Evolutionary conservation across 2,888 invertebrate genomes (phyloP), one percentile per base, ranked within the genome.

Genomic region (Craniophora ligustri): DNA sequence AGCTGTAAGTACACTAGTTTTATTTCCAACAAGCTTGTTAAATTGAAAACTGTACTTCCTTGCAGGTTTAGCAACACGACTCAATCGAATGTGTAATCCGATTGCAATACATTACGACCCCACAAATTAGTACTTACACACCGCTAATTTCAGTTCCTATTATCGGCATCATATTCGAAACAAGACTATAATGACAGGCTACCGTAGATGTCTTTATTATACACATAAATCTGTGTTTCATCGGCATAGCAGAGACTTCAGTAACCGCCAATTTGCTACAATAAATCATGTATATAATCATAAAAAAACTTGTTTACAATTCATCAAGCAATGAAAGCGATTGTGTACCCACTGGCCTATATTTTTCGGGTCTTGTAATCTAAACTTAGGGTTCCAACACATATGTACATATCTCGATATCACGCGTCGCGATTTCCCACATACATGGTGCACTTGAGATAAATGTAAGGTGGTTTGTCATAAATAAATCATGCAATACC

Each of bases 301-400:
- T 70, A 78, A 79, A 78, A 79, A 82, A 86, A 82, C 85, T 79
- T 72, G 85, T 86, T 86, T 85, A 74, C 75, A 72, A 84, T 80
- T 76, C 67, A 79, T 82, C 76, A 76, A 75, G 71, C 66, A 78
- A 78, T 75, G 81, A 80, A 81, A 81, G 80, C 75, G 78, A 76
- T 71, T 75, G 66, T 72, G 61, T 72, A 79, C 82, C 80, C 68
- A 86, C 72, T 87, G 81, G 72, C 87, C 87, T 72, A 85, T 85
- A 78, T 80, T 65, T 50, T 45, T 51, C 23, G 45, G 51, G 30
- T 44, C 30, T 68, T 66, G 55, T 67, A 78, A 79, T 78, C 67
- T 72, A 75, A 67, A 65, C 64, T 73, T 53, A 67, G 47, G 73
- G 38, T 30, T 10, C 16, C 10, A 44, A 15, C 60, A 72, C 31